These are phyloP conservation scores for Bombus ignitus DNA, from an alignment of 1,140 invertebrate genomes.

Conservation along the genomic window DNA sequence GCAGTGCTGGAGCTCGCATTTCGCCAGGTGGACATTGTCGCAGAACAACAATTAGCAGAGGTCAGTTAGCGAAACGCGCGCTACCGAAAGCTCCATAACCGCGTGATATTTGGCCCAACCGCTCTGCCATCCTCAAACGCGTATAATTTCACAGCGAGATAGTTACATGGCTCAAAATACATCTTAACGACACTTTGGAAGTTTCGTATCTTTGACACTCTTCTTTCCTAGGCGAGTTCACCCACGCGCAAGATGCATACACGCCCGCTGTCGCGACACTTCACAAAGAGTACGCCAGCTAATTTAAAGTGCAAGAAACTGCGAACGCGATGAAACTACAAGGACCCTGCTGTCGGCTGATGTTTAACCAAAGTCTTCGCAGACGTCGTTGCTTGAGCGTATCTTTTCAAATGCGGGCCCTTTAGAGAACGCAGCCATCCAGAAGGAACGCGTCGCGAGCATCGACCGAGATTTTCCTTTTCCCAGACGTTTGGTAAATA, in stretches of 20 bases:
- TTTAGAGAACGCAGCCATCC: neutral
- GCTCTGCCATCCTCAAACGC: neutral
- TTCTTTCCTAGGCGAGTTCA: neutral
- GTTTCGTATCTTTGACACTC: constrained; percentile 17
- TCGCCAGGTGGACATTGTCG: neutral
- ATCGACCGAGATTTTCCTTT: neutral
- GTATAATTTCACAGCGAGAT: neutral
- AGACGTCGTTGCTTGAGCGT: neutral
- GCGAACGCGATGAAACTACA: constrained; percentile 18
- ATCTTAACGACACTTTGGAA: constrained; percentile 26
- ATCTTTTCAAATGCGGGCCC: constrained; percentile 23
- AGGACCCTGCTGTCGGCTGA: neutral
- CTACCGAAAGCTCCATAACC: neutral
- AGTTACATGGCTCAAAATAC: neutral
- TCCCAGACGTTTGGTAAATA: constrained; percentile 9
- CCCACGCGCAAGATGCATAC: neutral
- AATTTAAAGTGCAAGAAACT: constrained; percentile 38
- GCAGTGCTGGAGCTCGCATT: neutral
- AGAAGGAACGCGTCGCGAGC: neutral
- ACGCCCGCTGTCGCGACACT: neutral
- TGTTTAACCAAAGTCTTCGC: constrained; percentile 24
- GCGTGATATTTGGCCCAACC: neutral
- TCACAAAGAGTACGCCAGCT: neutral
- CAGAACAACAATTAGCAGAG: neutral
- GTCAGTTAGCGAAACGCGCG: neutral